Conservation (phyloP, 2,888 invertebrate species). For the Rhagium mordax region DNA sequence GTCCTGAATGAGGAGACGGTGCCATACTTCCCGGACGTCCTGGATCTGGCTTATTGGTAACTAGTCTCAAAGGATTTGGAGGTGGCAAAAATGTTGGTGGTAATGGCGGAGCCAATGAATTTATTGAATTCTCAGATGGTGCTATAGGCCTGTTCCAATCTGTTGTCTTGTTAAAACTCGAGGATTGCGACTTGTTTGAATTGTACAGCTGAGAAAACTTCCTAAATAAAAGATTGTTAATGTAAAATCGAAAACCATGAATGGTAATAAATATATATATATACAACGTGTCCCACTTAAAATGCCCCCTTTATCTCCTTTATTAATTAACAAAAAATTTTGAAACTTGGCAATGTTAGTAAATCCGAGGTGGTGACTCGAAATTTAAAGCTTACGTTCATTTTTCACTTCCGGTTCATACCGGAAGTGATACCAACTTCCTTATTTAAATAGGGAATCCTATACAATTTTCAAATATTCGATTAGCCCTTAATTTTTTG, state of each 20-base stretch:
- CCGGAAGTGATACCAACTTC: too few relatives aligned
- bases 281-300: too few relatives aligned
- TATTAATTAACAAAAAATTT: too few relatives aligned
- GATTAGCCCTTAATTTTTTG: too few relatives aligned
- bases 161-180: constrained; percentile 63
- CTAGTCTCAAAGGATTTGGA: constrained; percentile 75
- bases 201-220: constrained; percentile 68
- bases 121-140: constrained; percentile 68
- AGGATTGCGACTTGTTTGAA: constrained; percentile 62
- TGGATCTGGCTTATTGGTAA: constrained; percentile 69
- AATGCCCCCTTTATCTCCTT: too few relatives aligned
- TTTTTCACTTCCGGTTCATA: too few relatives aligned
- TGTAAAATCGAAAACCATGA: background rate
- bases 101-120: constrained; percentile 68
- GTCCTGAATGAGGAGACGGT: constrained; percentile 74
- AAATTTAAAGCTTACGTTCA: too few relatives aligned
- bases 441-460: too few relatives aligned
- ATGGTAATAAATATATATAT: too few relatives aligned
- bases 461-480: too few relatives aligned
- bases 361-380: too few relatives aligned
- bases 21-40: constrained; percentile 68
- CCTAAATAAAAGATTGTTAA: constrained; percentile 58
- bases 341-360: too few relatives aligned
- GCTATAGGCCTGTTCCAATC: constrained; percentile 69
- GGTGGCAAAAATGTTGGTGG: constrained; percentile 72